Conservation (phyloP, 2,113 vertebrate species). For the Cyprinodon brontotheroides region DNA sequence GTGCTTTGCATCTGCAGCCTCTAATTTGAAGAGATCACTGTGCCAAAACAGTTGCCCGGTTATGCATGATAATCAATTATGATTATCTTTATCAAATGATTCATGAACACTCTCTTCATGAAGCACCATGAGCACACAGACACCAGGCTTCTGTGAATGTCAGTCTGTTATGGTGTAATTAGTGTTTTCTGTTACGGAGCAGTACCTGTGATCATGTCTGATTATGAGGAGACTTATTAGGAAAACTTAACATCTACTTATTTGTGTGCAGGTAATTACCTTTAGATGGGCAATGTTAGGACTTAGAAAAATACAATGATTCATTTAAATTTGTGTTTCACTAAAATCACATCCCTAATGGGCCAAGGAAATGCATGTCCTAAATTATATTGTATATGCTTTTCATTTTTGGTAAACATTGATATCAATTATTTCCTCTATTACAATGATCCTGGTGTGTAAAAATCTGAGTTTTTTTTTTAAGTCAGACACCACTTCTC, state of each 20-base stretch:
- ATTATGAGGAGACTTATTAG: not conserved
- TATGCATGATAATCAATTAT: conserved; percentile 32
- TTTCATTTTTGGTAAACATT: not conserved
- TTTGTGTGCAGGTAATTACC: not conserved
- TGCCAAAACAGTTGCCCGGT: conserved; percentile 6
- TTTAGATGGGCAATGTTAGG: not conserved
- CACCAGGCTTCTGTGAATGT: not conserved
- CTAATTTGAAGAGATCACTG: conserved; percentile 21
- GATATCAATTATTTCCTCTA: not conserved
- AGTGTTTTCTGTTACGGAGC: conserved; percentile 3
- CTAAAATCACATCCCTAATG: not conserved
- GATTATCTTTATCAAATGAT: conserved; percentile 41
- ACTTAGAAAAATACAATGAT: not conserved
- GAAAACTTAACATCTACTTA: conserved; percentile 7
- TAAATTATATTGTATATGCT: not conserved
- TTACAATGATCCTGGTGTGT: too few relatives aligned
- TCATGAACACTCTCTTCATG: conserved; percentile 14
- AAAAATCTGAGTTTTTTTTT: too few relatives aligned
- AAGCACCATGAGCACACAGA: conserved; percentile 3
- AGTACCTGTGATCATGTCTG: not conserved
- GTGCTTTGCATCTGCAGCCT: conserved; percentile 39
- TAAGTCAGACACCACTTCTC: not conserved
- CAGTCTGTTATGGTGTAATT: not conserved
- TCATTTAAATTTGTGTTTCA: not conserved
- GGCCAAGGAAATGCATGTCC: not conserved